phyloP scores from a whole-genome alignment of 2,888 invertebrate genomes.

The Noctua janthe region DNA sequence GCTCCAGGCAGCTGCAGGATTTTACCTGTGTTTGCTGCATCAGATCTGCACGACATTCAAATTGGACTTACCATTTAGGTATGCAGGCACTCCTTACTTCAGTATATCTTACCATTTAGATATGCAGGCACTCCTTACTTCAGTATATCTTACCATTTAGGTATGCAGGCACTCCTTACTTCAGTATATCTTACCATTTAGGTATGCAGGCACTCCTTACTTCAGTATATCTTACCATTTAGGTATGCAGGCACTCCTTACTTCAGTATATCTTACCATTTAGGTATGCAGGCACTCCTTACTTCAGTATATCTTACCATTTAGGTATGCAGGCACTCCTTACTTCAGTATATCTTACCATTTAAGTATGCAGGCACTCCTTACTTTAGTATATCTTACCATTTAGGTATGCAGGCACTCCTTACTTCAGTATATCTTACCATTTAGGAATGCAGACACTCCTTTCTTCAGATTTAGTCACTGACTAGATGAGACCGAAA shows the following conservation, averaged over 20 bases:
- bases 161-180: too few relatives aligned
- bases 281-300: slow-evolving; percentile 74
- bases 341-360: too few relatives aligned
- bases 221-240: slow-evolving; percentile 71
- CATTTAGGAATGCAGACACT: slow-evolving; percentile 82
- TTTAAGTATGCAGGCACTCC: too few relatives aligned
- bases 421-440: too few relatives aligned
- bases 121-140: too few relatives aligned
- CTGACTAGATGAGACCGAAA: background rate
- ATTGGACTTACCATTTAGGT: slow-evolving; percentile 94
- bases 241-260: slow-evolving; percentile 73
- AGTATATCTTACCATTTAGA: too few relatives aligned
- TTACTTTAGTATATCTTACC: too few relatives aligned
- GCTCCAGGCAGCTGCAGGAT: slow-evolving; percentile 95
- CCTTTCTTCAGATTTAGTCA: background rate
- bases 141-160: too few relatives aligned
- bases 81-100: background rate
- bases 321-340: too few relatives aligned
- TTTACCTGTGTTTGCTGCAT: slow-evolving; percentile 95
- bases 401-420: too few relatives aligned
- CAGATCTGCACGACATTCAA: slow-evolving; percentile 95
- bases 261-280: slow-evolving; percentile 92
- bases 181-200: too few relatives aligned
- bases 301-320: background rate
- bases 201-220: too few relatives aligned